Evolutionary conservation across 2,888 invertebrate genomes (phyloP), one percentile per base, ranked within the genome.

Genomic region (Chrysotoxum bicinctum): DNA sequence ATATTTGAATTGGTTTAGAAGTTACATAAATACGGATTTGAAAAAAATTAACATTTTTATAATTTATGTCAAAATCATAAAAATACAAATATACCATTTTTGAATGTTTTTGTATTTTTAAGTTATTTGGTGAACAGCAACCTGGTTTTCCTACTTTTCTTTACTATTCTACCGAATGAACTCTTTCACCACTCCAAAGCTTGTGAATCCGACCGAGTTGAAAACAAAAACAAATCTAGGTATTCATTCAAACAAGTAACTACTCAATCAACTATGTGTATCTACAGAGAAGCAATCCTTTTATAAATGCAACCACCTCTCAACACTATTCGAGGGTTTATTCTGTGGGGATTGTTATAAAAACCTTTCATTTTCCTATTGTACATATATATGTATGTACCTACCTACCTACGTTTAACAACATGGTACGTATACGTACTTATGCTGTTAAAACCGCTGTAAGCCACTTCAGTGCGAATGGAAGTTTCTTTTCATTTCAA

Each of bases 381-480:
- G 6, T 21, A 14, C 23, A 10, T 8, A 16, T 9, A 48, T 12
- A 48, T 43, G 1, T 21, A 6, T 12, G 14, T 23, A 50, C 23
- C 21, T 5, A 26, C 12, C 2, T 43, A 43, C 6, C 6, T 56
- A 35, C 56, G 3, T 78, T 64, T 35, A 54, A 72, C 54, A 64
- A 56, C 62, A 43, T 64, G 5, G 16, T 43, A 30, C 30, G 45
- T 50, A 70, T 43, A 30, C 30, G 45, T 50, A 70, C 62, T 54
- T 43, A 37, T 72, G 62, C 6, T 64, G 64, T 58, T 79, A 60
- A 58, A 79, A 66, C 66, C 64, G 56, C 58, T 79, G 64, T 56
- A 72, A 79, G 40, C 73, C 45, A 73, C 78, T 79, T 79, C 73
- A 66, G 48, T 73, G n/a, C 66, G 73, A 79, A 73, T 79, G 73